These are phyloP conservation scores for Nowickia ferox DNA, from an alignment of 2,888 invertebrate species.

Conservation along the genomic window DNA sequence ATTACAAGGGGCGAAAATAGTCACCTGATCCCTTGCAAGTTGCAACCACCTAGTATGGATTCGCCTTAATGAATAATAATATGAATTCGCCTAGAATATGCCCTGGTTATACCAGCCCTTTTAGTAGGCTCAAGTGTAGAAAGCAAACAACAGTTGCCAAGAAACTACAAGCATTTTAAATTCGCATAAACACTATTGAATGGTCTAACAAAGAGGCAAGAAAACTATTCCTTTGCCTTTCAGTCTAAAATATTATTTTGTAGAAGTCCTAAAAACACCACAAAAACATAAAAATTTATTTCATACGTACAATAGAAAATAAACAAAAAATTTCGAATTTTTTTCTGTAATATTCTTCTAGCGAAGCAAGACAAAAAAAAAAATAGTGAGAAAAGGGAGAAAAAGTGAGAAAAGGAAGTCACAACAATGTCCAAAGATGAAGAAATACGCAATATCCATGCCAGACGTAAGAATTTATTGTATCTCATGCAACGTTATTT, in stretches of 20 bases:
- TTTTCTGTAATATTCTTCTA: not conserved
- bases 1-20: too few relatives aligned
- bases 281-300: conserved; percentile 43
- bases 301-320: conserved; percentile 17
- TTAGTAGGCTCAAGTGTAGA: not conserved
- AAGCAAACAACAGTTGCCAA: conserved; percentile 55
- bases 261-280: conserved; percentile 6
- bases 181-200: not conserved
- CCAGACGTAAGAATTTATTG: conserved; percentile 84
- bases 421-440: conserved; percentile 75
- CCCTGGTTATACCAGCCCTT: too few relatives aligned
- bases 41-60: too few relatives aligned
- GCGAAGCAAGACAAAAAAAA: not conserved
- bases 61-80: too few relatives aligned
- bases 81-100: too few relatives aligned
- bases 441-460: conserved; percentile 79
- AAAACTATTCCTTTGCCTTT: not conserved
- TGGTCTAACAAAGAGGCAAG: not conserved
- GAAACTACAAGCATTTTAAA: conserved; percentile 43
- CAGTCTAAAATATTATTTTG: conserved; percentile 29
- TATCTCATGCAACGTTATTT: conserved; percentile 88
- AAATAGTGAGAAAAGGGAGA: too few relatives aligned
- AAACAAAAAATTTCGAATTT: conserved; percentile 17
- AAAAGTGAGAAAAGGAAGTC: not conserved
- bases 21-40: too few relatives aligned